Evolutionary conservation across 1,140 invertebrate species (phyloP).

Genomic region (Psix sp.): DNA sequence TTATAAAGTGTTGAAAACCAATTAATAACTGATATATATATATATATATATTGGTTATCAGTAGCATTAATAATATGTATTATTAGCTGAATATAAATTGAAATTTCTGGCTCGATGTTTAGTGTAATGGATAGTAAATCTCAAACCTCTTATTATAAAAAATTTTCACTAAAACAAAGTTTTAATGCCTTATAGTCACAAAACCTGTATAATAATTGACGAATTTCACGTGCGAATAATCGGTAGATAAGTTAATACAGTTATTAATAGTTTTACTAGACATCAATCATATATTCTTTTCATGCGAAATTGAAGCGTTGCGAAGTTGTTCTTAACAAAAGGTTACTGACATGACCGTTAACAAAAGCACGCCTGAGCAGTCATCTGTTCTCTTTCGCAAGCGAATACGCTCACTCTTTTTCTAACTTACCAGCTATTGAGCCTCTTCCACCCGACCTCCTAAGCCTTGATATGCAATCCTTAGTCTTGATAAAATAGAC

Average conservation of each 20-base stretch:
- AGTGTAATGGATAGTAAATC: too few species aligned
- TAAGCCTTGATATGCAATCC: constrained; percentile 29
- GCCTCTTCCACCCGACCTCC: constrained; percentile 32
- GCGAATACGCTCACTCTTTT: constrained; percentile 8
- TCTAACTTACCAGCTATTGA: constrained; percentile 45
- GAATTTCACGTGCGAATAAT: constrained; percentile 28
- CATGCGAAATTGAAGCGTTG: constrained; percentile 57
- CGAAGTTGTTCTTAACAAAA: constrained; percentile 68
- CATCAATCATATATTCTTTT: constrained; percentile 62
- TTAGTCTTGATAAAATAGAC: constrained; percentile 43
- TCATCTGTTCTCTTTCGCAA: constrained; percentile 50
- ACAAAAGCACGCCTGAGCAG: constrained; percentile 61
- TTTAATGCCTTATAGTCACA: too few species aligned
- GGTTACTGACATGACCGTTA: constrained; percentile 66
- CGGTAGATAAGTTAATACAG: constrained; percentile 32
- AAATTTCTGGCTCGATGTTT: too few species aligned
- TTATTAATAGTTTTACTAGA: constrained; percentile 47
- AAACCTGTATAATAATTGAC: background rate
- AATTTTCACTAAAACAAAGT: too few species aligned
- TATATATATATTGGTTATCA: too few species aligned
- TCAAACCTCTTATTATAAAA: too few species aligned
- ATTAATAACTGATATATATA: too few species aligned
- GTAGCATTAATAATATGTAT: too few species aligned
- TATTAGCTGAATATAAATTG: too few species aligned
- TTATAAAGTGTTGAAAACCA: too few species aligned